Evolutionary conservation across 2,113 vertebrate genomes (phyloP).

Genomic region (Grammomys surdaster): DNA sequence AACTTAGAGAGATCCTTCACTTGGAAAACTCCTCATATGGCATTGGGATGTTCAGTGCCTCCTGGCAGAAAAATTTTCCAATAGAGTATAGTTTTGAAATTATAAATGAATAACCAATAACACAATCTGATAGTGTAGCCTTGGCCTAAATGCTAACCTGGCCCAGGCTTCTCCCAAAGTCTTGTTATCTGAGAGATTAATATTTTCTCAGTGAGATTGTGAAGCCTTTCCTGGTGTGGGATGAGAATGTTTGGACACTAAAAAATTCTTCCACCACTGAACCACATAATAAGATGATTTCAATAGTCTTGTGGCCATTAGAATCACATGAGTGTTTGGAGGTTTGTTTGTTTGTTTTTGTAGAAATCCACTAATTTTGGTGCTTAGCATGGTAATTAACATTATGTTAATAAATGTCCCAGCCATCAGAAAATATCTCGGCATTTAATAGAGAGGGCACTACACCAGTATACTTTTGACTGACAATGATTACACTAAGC

Average conservation of each 20-base stretch:
- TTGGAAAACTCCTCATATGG: neutral
- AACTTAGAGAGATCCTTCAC: neutral
- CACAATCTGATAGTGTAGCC: neutral
- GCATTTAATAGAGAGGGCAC: neutral
- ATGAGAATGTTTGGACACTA: neutral
- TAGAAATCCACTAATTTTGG: slow-evolving; percentile 14
- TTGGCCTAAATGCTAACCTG: neutral
- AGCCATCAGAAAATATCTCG: slow-evolving; percentile 13
- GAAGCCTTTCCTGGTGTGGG: neutral
- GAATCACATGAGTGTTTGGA: neutral
- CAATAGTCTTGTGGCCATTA: neutral
- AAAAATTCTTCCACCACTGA: neutral
- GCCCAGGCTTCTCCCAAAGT: neutral
- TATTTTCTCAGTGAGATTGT: neutral
- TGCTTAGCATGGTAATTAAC: slow-evolving; percentile 12
- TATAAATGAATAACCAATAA: neutral
- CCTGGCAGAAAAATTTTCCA: neutral
- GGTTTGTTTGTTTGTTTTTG: neutral
- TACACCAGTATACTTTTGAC: neutral
- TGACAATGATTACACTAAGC: neutral
- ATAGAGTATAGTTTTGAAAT: neutral
- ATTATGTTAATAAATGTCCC: neutral
- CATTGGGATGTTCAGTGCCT: neutral
- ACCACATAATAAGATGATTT: neutral
- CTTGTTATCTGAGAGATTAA: neutral